Percentiles rank a stretch among this genome's conserved stretches.
Evolutionary conservation across 2,797 vertebrate genomes (phyloP).

Genomic region (Chloroceryle inda): DNA sequence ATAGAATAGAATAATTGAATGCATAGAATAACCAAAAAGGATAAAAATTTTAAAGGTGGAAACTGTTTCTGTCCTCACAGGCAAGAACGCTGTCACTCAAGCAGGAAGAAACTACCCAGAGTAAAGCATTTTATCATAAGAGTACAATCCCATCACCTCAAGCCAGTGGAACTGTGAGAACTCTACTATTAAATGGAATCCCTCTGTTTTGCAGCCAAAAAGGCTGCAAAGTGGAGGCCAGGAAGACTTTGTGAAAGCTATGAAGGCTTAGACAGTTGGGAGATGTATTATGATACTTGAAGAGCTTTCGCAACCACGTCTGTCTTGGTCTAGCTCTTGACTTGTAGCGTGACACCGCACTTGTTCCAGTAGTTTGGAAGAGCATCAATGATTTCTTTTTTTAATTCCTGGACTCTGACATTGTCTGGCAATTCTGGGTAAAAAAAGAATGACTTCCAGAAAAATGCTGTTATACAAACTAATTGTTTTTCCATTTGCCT

Average conservation of each 20-base stretch:
- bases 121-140: neutral
- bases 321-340: neutral
- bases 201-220: neutral
- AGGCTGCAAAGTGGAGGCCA: rapidly evolving
- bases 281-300: neutral
- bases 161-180: neutral
- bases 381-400: neutral
- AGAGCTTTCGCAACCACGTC: neutral
- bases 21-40: neutral
- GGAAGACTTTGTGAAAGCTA: neutral
- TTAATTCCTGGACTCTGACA: conserved; percentile 2
- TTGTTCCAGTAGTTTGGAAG: neutral
- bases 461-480: neutral
- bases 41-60: neutral
- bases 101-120: neutral
- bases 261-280: neutral
- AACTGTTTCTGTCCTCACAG: neutral
- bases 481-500: conserved; percentile 1
- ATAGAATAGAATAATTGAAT: neutral
- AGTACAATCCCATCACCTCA: neutral
- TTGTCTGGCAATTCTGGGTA: rapidly evolving
- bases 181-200: neutral
- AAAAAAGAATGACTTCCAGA: neutral
- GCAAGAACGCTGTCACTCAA: neutral
- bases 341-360: rapidly evolving